phyloP scores from a whole-genome alignment of 1,140 invertebrate species.

The Drosophila sturtevanti region DNA sequence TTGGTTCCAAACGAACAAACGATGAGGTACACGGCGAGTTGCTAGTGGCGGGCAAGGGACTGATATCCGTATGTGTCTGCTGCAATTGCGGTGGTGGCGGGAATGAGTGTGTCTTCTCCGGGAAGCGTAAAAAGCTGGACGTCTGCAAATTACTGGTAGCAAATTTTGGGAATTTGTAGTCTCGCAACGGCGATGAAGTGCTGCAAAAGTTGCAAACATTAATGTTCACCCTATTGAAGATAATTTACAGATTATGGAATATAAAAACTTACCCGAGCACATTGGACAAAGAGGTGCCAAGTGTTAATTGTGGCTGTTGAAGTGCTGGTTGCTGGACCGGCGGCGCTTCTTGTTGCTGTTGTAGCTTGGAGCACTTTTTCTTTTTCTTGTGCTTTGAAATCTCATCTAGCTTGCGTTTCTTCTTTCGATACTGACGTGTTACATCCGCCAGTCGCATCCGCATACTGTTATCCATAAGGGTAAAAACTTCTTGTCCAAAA shows the following conservation, averaged over 20 bases:
- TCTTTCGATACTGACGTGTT: constrained; percentile 91
- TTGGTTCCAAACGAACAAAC: constrained; percentile 72
- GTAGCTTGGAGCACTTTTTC: constrained; percentile 72
- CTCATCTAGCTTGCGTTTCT: constrained; percentile 90
- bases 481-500: constrained; percentile 85
- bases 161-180: constrained; percentile 76
- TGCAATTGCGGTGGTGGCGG: constrained; percentile 63
- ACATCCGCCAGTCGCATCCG: constrained; percentile 90
- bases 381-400: constrained; percentile 84
- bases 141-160: constrained; percentile 65
- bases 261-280: constrained; percentile 55
- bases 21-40: constrained; percentile 63
- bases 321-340: constrained; percentile 38
- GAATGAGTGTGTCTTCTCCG: constrained; percentile 72
- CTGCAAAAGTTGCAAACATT: background rate
- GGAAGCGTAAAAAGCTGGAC: constrained; percentile 70
- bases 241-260: too few relatives aligned
- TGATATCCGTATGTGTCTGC: constrained; percentile 38
- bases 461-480: constrained; percentile 91
- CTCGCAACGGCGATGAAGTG: constrained; percentile 64
- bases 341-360: constrained; percentile 29
- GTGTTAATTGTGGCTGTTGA: constrained; percentile 63
- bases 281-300: constrained; percentile 48
- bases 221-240: background rate
- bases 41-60: constrained; percentile 23